These are phyloP conservation scores for Takifugu flavidus DNA, from an alignment of 2,113 vertebrate species.

Conservation along the genomic window DNA sequence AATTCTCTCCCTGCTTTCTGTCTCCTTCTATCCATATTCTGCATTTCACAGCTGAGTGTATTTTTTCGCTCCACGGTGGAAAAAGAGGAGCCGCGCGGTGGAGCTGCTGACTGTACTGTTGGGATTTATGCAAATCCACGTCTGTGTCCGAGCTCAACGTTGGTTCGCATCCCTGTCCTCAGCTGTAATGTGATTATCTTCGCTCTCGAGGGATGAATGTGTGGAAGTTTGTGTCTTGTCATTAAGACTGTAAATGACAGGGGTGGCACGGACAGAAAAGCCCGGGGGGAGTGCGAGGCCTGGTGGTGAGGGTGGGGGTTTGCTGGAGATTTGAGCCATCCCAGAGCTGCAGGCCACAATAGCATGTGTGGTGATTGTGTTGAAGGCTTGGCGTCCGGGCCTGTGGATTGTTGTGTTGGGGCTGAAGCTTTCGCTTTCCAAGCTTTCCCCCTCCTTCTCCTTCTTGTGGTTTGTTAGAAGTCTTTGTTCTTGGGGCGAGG, in stretches of 20 bases:
- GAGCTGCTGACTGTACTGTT: conserved; percentile 43
- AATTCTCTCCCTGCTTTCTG: conserved; percentile 59
- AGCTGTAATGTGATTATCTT: conserved; percentile 56
- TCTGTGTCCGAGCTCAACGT: conserved; percentile 35
- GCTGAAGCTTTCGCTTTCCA: conserved; percentile 54
- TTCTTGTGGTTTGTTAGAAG: conserved; percentile 67
- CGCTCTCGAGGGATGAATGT: conserved; percentile 47
- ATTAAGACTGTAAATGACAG: conserved; percentile 68
- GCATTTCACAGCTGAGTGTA: conserved; percentile 47
- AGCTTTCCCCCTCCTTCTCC: conserved; percentile 57
- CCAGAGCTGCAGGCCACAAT: conserved; percentile 63
- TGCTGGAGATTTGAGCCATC: conserved; percentile 53
- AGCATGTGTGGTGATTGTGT: conserved; percentile 72
- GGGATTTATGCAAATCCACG: conserved; percentile 54
- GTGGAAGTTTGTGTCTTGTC: conserved; percentile 65
- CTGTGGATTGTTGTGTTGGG: conserved; percentile 55
- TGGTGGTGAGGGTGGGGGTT: conserved; percentile 30
- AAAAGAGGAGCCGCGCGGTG: conserved; percentile 48
- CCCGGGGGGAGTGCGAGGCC: conserved; percentile 20
- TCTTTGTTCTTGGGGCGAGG: conserved; percentile 61
- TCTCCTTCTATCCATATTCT: conserved; percentile 41
- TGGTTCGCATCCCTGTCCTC: conserved; percentile 41
- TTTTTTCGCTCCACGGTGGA: conserved; percentile 42
- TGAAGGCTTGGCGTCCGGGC: conserved; percentile 63
- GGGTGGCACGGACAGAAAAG: conserved; percentile 35